These are phyloP conservation scores for Pseudochirops cupreus DNA, from an alignment of 2,797 vertebrate genomes.

Conservation along the genomic window DNA sequence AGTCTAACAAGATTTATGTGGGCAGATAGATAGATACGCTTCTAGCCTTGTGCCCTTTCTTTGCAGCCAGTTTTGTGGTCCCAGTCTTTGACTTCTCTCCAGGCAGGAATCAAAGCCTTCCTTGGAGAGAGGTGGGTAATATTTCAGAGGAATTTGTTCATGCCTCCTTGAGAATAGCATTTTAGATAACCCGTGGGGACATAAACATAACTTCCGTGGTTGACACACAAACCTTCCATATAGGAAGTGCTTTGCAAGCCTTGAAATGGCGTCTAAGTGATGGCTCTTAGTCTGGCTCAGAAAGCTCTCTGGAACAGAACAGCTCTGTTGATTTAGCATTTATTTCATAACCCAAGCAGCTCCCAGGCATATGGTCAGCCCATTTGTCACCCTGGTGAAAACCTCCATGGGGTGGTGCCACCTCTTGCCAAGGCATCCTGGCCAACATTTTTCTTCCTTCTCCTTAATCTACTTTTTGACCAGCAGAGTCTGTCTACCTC, in stretches of 20 bases:
- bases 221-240: no score
- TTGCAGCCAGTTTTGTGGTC: neutral
- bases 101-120: neutral
- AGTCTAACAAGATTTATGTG: neutral
- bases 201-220: neutral
- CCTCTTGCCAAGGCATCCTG: constrained; percentile 37
- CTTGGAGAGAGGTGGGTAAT: neutral
- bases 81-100: neutral
- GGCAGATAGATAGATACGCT: neutral
- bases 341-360: neutral
- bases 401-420: neutral
- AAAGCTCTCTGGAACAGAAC: constrained; percentile 9
- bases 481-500: constrained; percentile 50
- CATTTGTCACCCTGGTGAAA: neutral
- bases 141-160: neutral
- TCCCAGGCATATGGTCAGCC: neutral
- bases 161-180: constrained; percentile 7
- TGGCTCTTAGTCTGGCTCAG: constrained; percentile 3
- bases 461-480: constrained; percentile 56
- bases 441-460: constrained; percentile 49
- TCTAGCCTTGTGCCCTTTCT: neutral
- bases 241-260: neutral
- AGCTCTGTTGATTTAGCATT: constrained; percentile 9
- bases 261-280: neutral
- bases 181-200: neutral